These are phyloP conservation scores for Aethes cnicana DNA, from an alignment of 2,888 invertebrate species.

Conservation along the genomic window DNA sequence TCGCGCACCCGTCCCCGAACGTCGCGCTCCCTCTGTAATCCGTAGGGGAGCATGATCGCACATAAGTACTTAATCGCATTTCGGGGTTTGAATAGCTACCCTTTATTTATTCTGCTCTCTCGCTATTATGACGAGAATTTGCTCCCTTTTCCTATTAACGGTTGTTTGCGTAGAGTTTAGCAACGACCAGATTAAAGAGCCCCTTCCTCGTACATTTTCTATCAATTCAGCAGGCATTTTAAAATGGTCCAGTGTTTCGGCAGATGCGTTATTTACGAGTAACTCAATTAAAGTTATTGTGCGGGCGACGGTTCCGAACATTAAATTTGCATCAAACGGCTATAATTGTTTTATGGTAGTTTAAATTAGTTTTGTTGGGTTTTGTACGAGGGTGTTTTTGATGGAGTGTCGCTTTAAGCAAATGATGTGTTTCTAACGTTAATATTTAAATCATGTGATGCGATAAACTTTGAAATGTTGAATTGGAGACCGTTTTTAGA, in stretches of 20 bases:
- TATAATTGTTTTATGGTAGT: conserved; percentile 68
- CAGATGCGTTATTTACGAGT: conserved; percentile 53
- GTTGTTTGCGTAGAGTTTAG: conserved; percentile 70
- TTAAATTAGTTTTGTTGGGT: conserved; percentile 37
- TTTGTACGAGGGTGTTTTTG: conserved; percentile 22
- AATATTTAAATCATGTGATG: not conserved
- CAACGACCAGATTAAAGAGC: conserved; percentile 49
- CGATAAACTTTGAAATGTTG: too few species aligned
- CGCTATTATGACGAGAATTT: conserved; percentile 49
- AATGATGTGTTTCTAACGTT: conserved; percentile 15
- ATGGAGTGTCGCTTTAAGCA: conserved; percentile 12
- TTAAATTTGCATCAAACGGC: conserved; percentile 72
- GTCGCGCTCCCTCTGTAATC: conserved; percentile 55
- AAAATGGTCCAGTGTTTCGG: conserved; percentile 45
- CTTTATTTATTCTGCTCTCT: conserved; percentile 75
- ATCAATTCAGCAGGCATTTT: conserved; percentile 46
- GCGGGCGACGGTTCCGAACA: conserved; percentile 49
- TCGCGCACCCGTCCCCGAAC: conserved; percentile 40
- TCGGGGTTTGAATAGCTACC: conserved; percentile 64
- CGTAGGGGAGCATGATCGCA: conserved; percentile 71
- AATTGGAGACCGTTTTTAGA: too few species aligned
- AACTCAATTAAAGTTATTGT: conserved; percentile 54
- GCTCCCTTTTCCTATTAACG: conserved; percentile 65
- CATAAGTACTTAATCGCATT: conserved; percentile 81
- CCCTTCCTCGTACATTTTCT: conserved; percentile 39